A percentile compares a stretch with the other conserved stretches of the same genome.
Evolutionary conservation across 1,140 invertebrate species (phyloP).

Genomic region (Lineus longissimus): DNA sequence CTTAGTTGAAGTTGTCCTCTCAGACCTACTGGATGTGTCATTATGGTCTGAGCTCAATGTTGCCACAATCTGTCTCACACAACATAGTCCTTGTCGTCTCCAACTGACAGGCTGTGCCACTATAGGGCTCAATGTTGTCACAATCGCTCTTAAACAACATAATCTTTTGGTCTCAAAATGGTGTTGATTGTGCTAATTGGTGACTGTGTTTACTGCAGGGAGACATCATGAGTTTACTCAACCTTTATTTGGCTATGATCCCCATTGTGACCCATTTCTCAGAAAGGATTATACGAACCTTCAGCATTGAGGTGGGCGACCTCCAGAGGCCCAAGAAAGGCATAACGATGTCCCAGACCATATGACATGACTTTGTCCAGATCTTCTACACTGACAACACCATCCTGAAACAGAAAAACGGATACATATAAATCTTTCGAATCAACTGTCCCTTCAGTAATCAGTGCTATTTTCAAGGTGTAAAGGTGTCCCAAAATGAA

Average conservation of each 20-base stretch:
- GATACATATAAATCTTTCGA: neutral
- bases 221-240: neutral
- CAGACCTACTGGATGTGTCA: too few relatives aligned
- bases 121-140: too few relatives aligned
- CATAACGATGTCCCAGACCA: constrained; percentile 90
- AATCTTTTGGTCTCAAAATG: too few relatives aligned
- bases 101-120: too few relatives aligned
- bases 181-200: too few relatives aligned
- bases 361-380: constrained; percentile 91
- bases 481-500: neutral
- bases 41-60: too few relatives aligned
- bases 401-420: constrained; percentile 43
- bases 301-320: constrained; percentile 88
- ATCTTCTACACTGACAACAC: constrained; percentile 79
- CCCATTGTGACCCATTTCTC: neutral
- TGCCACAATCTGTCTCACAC: too few relatives aligned
- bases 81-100: too few relatives aligned
- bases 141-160: too few relatives aligned
- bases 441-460: neutral
- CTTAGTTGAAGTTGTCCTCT: too few relatives aligned
- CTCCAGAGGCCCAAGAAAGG: constrained; percentile 89
- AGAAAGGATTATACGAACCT: constrained; percentile 23
- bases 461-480: neutral
- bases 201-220: too few relatives aligned
- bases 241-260: neutral